Evolutionary conservation across 2,888 invertebrate species (phyloP).

Genomic region (Trypoxylon attenuatum): DNA sequence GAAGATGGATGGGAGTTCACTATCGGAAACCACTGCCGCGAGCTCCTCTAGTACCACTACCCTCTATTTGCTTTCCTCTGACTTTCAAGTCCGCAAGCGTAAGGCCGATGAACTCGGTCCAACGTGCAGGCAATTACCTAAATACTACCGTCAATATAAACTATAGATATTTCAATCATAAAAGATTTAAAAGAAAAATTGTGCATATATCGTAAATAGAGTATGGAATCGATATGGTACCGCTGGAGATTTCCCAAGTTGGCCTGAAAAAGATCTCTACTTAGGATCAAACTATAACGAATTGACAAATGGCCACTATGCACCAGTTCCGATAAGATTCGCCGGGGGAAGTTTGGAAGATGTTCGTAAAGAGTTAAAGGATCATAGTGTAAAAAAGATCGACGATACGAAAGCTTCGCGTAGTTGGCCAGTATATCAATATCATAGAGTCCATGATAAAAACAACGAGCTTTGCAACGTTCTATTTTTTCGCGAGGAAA

Average conservation of each 20-base stretch:
- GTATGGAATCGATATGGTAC: slow-evolving; percentile 62
- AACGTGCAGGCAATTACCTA: slow-evolving; percentile 41
- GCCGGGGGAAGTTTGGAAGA: slow-evolving; percentile 57
- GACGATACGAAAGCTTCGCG: slow-evolving; percentile 32
- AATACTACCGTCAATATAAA: no score
- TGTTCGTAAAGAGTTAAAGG: slow-evolving; percentile 45
- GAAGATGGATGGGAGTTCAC: slow-evolving; percentile 73
- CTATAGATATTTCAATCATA: no score
- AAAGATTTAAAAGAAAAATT: no score
- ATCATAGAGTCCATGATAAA: slow-evolving; percentile 3
- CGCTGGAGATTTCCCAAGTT: slow-evolving; percentile 66
- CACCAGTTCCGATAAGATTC: slow-evolving; percentile 57
- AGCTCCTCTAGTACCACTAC: slow-evolving; percentile 75
- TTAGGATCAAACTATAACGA: slow-evolving; percentile 73
- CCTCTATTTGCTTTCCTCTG: slow-evolving; percentile 73
- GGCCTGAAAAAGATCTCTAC: slow-evolving; percentile 78
- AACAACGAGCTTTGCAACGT: slow-evolving; percentile 55
- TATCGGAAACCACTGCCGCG: slow-evolving; percentile 77
- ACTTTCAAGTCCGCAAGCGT: slow-evolving; percentile 53
- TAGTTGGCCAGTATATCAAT: slow-evolving; percentile 57
- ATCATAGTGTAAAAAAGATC: slow-evolving; percentile 28
- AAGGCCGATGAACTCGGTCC: no score
- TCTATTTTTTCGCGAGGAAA: slow-evolving; percentile 39
- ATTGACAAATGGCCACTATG: slow-evolving; percentile 56
- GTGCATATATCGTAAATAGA: no score